phyloP scores from a whole-genome alignment of 2,888 invertebrate species.

The Lycaena phlaeas region DNA sequence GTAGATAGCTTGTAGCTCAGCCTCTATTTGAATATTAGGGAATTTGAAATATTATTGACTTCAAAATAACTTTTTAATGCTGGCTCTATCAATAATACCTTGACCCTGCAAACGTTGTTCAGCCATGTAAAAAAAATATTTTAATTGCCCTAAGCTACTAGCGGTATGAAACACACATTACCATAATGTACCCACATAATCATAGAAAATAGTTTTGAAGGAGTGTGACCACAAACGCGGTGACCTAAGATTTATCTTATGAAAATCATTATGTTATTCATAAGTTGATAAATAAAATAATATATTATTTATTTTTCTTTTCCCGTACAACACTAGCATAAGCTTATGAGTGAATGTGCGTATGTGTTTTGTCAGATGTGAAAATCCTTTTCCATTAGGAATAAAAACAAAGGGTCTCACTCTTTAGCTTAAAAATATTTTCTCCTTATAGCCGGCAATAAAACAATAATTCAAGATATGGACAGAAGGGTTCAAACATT shows the following conservation, averaged over 20 bases:
- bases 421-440: constrained; percentile 1
- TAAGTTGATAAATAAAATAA: constrained; percentile 2
- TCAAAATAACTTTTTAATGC: too few species aligned
- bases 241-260: neutral
- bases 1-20: too few species aligned
- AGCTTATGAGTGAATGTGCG: neutral
- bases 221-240: too few species aligned
- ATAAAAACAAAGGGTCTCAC: constrained; percentile 2
- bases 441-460: neutral
- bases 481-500: neutral
- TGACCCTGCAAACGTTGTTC: too few species aligned
- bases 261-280: constrained; percentile 3
- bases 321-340: neutral
- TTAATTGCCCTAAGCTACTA: too few species aligned
- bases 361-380: constrained; percentile 2
- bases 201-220: neutral
- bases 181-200: neutral
- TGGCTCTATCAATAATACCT: too few species aligned
- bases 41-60: too few species aligned
- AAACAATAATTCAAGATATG: neutral
- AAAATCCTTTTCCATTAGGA: constrained; percentile 4
- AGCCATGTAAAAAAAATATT: too few species aligned
- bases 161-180: neutral
- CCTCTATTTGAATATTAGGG: too few species aligned
- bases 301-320: neutral